These are phyloP conservation scores for Carduelis carduelis DNA, from an alignment of 2,797 vertebrate species.

Conservation along the genomic window DNA sequence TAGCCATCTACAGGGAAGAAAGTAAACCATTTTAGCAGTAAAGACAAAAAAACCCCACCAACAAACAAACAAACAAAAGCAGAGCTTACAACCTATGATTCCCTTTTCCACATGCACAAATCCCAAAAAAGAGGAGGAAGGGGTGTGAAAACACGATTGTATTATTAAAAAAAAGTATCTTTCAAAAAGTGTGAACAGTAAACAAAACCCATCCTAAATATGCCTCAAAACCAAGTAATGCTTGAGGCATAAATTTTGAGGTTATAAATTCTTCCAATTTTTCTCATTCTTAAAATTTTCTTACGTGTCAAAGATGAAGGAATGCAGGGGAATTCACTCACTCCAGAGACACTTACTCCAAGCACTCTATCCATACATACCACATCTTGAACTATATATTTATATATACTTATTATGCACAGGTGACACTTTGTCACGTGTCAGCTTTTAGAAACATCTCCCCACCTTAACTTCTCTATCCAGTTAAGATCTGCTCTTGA, in stretches of 20 bases:
- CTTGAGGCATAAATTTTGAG: background rate
- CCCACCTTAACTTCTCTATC: background rate
- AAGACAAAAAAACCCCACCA: background rate
- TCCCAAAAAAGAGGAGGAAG: accelerated
- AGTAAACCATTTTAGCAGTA: background rate
- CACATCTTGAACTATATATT: background rate
- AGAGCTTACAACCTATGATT: background rate
- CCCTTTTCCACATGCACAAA: background rate
- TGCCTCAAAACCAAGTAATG: background rate
- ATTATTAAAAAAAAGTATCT: background rate
- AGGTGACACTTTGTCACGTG: background rate
- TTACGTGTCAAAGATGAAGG: background rate
- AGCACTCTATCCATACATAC: background rate
- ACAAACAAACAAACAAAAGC: background rate
- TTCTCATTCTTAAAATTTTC: background rate
- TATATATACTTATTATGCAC: background rate
- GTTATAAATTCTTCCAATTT: background rate
- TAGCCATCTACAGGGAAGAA: background rate
- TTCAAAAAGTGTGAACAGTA: background rate
- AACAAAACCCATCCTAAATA: background rate
- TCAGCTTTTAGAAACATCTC: background rate
- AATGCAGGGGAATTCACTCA: background rate
- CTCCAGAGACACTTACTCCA: background rate
- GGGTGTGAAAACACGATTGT: background rate
- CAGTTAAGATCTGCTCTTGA: background rate